Evolutionary conservation across 2,888 invertebrate genomes (phyloP), one percentile per base, ranked within the genome.

Genomic region (Apoda limacodes): DNA sequence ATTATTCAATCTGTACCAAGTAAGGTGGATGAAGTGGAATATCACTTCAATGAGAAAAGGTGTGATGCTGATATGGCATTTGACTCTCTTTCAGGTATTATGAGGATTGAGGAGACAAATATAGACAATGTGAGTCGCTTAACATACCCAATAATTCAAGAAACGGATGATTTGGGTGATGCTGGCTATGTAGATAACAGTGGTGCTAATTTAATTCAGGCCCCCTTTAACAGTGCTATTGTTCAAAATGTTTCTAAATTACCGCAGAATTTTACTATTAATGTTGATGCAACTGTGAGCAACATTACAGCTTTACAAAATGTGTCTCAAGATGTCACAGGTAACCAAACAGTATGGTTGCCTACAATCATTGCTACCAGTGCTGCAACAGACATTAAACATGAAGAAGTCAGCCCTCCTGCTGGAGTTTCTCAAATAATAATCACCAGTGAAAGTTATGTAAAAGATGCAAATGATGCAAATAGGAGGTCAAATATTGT

Each of bases 291-390:
- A 32, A 60, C 74, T 42, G 75, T 78, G 22, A 64, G 76, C 25
- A 80, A 80, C 37, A 69, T 82, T 24, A 68, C 81, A 34, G 62
- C 81, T 19, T 62, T 81, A 50, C 78, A 80, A 40, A 81, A 78
- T 65, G 71, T 80, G 13, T 54, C 70, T 25, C 80, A 75, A 54
- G 80, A 78, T 56, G 71, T 68, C 4, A 43, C 74, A 9, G 68
- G 74, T 21, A 68, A 60, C 37, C 78, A 70, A 45, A 81, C 80
- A 9, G 47, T 81, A 23, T 82, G 81, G 81, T 41, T 82, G 38
- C 82, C 81, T 3, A 80, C 81, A 25, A 70, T 81, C 37, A 63
- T 80, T 12, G 56, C 76, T 30, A 69, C 75, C 32, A 70, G 66
- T 55, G 60, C 72, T 31, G 42, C 68, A 30, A 46, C 55, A 33